phyloP scores from a whole-genome alignment of 2,113 vertebrate genomes.

The Phalacrocorax pelagicus region DNA sequence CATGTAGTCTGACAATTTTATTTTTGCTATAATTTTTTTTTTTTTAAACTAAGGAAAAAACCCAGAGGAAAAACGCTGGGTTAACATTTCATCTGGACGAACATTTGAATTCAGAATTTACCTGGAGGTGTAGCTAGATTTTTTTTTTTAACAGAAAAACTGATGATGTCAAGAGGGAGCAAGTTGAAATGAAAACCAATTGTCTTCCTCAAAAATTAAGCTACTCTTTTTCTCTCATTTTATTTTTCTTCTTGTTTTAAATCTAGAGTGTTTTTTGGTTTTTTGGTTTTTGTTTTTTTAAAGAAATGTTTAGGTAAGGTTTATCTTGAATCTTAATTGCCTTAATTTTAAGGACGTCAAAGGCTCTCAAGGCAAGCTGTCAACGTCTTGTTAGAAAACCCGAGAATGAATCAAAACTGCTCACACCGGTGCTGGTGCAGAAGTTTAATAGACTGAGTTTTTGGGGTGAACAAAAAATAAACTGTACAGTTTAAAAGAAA shows the following conservation, averaged over 20 bases:
- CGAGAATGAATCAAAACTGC: constrained; percentile 78
- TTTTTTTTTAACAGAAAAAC: constrained; percentile 53
- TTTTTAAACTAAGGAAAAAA: constrained; percentile 79
- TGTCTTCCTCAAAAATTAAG: constrained; percentile 96
- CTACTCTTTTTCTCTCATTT: constrained; percentile 84
- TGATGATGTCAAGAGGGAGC: constrained; percentile 73
- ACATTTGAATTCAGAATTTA: constrained; percentile 80
- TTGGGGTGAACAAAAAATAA: constrained; percentile 83
- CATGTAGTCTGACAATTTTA: constrained; percentile 86
- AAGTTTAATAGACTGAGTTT: constrained; percentile 84
- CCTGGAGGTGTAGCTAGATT: constrained; percentile 85
- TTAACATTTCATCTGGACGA: constrained; percentile 76
- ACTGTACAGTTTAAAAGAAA: constrained; percentile 96
- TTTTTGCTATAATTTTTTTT: constrained; percentile 83
- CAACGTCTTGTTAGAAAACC: constrained; percentile 85
- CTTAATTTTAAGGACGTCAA: constrained; percentile 98
- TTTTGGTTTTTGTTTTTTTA: constrained; percentile 79
- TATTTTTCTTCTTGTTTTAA: constrained; percentile 82
- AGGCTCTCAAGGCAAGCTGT: constrained; percentile 82
- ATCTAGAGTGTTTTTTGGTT: constrained; percentile 53
- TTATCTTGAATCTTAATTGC: constrained; percentile 98
- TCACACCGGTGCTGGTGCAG: constrained; percentile 81
- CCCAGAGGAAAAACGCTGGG: constrained; percentile 72
- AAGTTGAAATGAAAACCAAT: constrained; percentile 81
- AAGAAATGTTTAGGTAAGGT: constrained; percentile 92